Conservation (phyloP, 2,888 invertebrate species). For the Acronicta alni region DNA sequence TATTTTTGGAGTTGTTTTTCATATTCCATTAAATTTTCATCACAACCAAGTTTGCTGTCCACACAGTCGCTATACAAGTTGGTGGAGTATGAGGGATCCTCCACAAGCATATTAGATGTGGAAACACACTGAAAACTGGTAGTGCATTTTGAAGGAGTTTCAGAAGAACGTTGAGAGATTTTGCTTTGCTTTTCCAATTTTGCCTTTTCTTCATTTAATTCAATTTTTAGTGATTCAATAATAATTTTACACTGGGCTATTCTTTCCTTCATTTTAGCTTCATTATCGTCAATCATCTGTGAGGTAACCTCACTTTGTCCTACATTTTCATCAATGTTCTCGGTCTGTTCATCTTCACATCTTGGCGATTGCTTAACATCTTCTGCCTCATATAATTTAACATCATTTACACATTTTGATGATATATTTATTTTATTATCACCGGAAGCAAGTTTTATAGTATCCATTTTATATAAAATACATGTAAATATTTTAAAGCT, state of each 20-base stretch:
- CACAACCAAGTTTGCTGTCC: constrained; percentile 75
- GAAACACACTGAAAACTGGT: constrained; percentile 46
- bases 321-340: constrained; percentile 31
- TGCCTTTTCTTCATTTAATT: constrained; percentile 78
- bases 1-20: constrained; percentile 84
- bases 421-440: constrained; percentile 63
- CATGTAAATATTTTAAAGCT: constrained; percentile 9
- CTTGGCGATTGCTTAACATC: constrained; percentile 31
- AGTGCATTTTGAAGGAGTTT: constrained; percentile 28
- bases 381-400: constrained; percentile 22
- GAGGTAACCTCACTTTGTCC: constrained; percentile 59
- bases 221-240: constrained; percentile 79
- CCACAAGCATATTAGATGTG: constrained; percentile 43
- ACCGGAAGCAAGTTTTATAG: constrained; percentile 67
- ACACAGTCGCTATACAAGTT: constrained; percentile 70
- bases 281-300: constrained; percentile 72
- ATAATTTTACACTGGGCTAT: constrained; percentile 79
- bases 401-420: constrained; percentile 41
- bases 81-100: constrained; percentile 48
- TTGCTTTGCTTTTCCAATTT: constrained; percentile 72
- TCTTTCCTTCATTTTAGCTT: constrained; percentile 76
- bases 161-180: constrained; percentile 31
- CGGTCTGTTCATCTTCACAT: constrained; percentile 24
- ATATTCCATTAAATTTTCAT: constrained; percentile 81
- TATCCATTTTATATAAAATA: constrained; percentile 61